Percentiles rank a stretch among this genome's conserved stretches.
phyloP scores from a whole-genome alignment of 2,797 vertebrate genomes.

The Toxotes lorentzi region DNA sequence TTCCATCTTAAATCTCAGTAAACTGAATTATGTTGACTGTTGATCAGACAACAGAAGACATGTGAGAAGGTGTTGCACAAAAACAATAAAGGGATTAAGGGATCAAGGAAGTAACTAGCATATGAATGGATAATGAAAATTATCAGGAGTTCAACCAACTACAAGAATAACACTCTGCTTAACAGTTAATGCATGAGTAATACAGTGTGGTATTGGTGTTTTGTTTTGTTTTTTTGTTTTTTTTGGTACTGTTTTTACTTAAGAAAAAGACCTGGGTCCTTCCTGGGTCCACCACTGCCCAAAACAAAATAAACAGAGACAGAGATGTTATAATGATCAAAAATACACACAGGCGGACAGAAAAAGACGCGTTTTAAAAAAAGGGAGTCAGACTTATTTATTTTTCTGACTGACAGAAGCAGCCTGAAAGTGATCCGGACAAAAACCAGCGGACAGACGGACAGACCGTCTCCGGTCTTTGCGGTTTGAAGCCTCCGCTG shows the following conservation, averaged over 20 bases:
- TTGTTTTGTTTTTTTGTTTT: not conserved
- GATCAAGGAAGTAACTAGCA: too few relatives aligned
- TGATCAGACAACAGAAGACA: not conserved
- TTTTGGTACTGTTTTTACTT: not conserved
- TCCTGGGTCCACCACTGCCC: not conserved
- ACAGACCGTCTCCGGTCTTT: not conserved
- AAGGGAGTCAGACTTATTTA: not conserved
- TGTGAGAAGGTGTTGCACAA: not conserved
- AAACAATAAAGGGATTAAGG: too few relatives aligned
- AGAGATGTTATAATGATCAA: accelerated
- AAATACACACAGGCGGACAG: not conserved
- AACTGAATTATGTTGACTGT: not conserved
- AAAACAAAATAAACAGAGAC: not conserved
- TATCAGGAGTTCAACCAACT: not conserved
- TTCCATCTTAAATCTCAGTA: not conserved
- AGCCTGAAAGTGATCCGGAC: constrained; percentile 13
- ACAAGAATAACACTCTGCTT: too few relatives aligned
- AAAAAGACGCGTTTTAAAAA: not conserved
- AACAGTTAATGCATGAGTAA: not conserved
- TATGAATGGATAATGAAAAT: not conserved
- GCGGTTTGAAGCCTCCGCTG: not conserved
- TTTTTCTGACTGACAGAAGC: not conserved
- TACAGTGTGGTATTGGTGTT: not conserved
- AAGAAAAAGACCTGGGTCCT: not conserved
- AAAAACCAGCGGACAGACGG: not conserved